These are phyloP conservation scores for Lasioglossum leucozonium DNA, from an alignment of 2,888 invertebrate species.

Conservation along the genomic window DNA sequence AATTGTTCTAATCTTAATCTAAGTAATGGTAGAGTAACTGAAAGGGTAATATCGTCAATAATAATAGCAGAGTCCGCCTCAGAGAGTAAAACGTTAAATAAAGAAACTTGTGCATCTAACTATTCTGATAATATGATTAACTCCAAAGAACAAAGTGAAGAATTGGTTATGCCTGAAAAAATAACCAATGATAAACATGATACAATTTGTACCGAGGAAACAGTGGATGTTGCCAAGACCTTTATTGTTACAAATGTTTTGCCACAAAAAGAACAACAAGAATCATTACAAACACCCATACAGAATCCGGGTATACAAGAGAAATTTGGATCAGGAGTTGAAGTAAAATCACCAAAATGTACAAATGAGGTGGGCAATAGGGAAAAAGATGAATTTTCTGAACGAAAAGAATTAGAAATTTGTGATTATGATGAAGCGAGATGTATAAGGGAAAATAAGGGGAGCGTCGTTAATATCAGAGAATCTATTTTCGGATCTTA, in stretches of 20 bases:
- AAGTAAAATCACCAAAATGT: conserved; percentile 43
- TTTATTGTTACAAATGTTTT: conserved; percentile 1
- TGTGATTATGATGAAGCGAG: conserved; percentile 53
- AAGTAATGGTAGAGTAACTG: conserved; percentile 48
- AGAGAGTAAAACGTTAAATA: conserved; percentile 10
- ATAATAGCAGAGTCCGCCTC: conserved; percentile 19
- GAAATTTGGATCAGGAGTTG: conserved; percentile 37
- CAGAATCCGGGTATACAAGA: conserved; percentile 29
- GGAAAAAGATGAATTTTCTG: conserved; percentile 42
- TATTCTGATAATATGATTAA: conserved; percentile 15
- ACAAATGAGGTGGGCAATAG: conserved; percentile 40
- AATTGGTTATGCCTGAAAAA: conserved; percentile 16
- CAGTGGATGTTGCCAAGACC: conserved; percentile 8
- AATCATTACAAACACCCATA: background rate
- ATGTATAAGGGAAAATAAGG: conserved; percentile 35
- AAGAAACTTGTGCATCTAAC: conserved; percentile 13
- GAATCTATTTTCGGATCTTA: conserved; percentile 66
- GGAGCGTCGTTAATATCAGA: conserved; percentile 50
- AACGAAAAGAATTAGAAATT: conserved; percentile 59
- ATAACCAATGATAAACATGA: conserved; percentile 19
- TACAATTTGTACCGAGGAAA: conserved; percentile 7
- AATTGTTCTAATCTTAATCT: conserved; percentile 54
- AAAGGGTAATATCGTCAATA: conserved; percentile 36
- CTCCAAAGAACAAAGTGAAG: conserved; percentile 8
- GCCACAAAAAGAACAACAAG: conserved; percentile 29